Evolutionary conservation across 1,140 invertebrate species (phyloP), one percentile per base, ranked within the genome.

Genomic region (Muscidifurax raptorellus): DNA sequence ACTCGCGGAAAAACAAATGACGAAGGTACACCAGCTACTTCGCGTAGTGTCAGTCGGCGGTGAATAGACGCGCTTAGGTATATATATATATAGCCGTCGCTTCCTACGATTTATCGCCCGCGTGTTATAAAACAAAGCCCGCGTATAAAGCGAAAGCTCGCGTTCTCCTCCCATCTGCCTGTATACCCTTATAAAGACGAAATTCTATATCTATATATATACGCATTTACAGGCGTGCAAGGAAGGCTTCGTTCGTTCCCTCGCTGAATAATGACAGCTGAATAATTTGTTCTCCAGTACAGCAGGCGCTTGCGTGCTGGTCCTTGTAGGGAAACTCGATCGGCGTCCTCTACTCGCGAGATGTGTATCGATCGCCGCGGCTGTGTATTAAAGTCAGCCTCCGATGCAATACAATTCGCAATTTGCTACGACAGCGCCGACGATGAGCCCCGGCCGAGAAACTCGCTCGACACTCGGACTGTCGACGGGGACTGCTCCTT

Each of bases 41-140:
- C 64, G 77, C 47, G 32, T 9, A 59, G 74, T 27, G 40, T 30
- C 76, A 52, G 22, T 78, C 28, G 47, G 15, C 27, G 28, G 27
- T 27, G 15, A 66, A 64, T 28, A 59, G 44, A 52, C 76, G 52
- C 44, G n/a, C 27, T 28, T 13, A n/a, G n/a, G n/a, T n/a, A n/a
- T n/a, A n/a, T n/a, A n/a, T n/a, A n/a, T n/a, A n/a, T n/a, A 12
- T 40, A 9, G 30, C 44, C 36, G 75, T 40, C 78, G 78, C 22
- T 13, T 5, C 9, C 64, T 4, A 30, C 9, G 78, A 80, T 80
- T 80, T 80, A 80, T 80, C n/a, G 64, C 32, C 77, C 91, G n/a
- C 90, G 90, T 89, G 91, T 92, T 92, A 91, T 90, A 92, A 92
- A 92, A 89, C 91, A 91, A 89, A 88, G 80, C 66, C 18, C 82